Conservation (phyloP, 2,113 vertebrate genomes). For the Saiga tatarica region DNA sequence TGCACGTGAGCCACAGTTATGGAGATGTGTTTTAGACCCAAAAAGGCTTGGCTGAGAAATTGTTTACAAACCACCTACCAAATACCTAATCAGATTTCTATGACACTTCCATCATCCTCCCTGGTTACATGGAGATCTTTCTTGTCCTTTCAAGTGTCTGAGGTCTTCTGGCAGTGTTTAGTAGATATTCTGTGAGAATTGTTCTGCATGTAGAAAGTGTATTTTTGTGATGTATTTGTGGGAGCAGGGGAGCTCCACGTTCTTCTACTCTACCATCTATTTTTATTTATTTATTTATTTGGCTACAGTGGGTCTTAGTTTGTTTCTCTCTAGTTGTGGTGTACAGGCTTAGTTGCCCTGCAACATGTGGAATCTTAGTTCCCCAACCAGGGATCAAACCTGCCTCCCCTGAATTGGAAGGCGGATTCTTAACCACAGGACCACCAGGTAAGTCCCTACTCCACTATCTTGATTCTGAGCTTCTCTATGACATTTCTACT, state of each 20-base stretch:
- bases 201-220: not conserved
- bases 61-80: slow-evolving; percentile 19
- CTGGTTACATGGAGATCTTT: not conserved
- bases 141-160: not conserved
- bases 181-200: not conserved
- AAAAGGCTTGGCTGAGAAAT: not conserved
- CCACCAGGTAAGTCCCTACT: not conserved
- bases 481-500: slow-evolving; percentile 2
- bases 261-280: not conserved
- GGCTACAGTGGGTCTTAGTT: not conserved
- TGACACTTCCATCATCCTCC: not conserved
- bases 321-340: not conserved
- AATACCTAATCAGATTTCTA: not conserved
- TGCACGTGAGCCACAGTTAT: not conserved
- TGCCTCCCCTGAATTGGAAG: not conserved
- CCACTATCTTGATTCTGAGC: not conserved
- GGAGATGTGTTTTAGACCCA: not conserved
- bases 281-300: not conserved
- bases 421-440: not conserved
- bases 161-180: not conserved
- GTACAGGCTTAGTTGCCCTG: not conserved
- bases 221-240: not conserved
- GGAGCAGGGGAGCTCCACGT: not conserved
- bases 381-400: not conserved
- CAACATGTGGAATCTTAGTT: not conserved